Base-by-base conservation (phyloP, 2,888 invertebrate genomes). In the Plutella xylostella region DNA sequence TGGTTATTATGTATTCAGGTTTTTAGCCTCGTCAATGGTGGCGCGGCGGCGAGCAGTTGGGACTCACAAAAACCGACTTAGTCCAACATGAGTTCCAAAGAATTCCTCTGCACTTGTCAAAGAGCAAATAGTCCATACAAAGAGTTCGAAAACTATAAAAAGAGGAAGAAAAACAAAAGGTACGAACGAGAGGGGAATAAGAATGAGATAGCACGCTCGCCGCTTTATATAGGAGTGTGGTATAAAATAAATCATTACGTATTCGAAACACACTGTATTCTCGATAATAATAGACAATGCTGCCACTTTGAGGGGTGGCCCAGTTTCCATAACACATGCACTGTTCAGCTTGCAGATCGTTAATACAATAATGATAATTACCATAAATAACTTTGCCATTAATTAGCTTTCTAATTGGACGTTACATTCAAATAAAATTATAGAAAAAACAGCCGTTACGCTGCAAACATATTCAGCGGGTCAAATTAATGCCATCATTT, bases 91-190 rank as follows among this genome's bases (percentile, higher is more conserved):
- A 75, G 73, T 70, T 64, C 65, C 67, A 55, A 59, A 58, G 67
- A 63, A 75, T 73, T 68, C 73, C 69, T 53, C 52, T 57, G 66
- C 74, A 76, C 77, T 74, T 74, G 77, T 74, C 75, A 67, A 66
- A 78, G 68, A 76, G 69, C 73, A 80, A 80, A 80, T 67, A 78
- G 65, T 64, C 66, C 57, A 60, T 62, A 73, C 75, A 75, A 75
- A 70, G 73, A 68, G 55, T 55, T 60, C 53, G 61, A 56, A 64
- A 62, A 63, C 61, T 66, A 64, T 68, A 73, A 66, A 69, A 66
- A 63, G 54, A 63, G 62, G 63, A 64, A 65, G 67, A 68, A 71
- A 70, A 73, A 76, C 72, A 76, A 75, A 75, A 71, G 71, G 56
- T 54, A 53, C 53, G 54, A 54, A 54, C 68, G 64, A 58, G 61